These are phyloP conservation scores for Tolmerus cingulatus DNA, from an alignment of 2,888 invertebrate species.

Conservation along the genomic window DNA sequence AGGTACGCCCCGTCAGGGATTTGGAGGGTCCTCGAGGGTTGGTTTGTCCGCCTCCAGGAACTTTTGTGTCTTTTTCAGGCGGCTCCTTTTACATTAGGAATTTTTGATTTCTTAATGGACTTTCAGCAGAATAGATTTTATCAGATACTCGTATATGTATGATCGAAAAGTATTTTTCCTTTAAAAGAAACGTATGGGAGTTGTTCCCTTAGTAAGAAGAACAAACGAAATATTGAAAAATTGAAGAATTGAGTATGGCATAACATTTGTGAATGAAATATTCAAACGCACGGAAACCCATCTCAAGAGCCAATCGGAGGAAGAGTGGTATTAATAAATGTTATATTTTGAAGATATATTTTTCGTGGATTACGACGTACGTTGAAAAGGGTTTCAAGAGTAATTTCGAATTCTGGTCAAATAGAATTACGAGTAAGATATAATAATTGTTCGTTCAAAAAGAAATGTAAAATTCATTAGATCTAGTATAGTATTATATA, in stretches of 20 bases:
- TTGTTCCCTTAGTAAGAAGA: neutral
- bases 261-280: neutral
- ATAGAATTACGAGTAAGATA: neutral
- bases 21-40: neutral
- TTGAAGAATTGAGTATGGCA: neutral
- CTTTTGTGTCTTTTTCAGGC: neutral
- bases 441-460: neutral
- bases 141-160: neutral
- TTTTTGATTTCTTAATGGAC: neutral
- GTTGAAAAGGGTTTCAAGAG: neutral
- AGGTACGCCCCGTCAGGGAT: neutral
- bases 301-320: neutral
- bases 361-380: neutral
- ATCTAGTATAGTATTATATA: too few relatives aligned
- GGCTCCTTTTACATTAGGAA: neutral
- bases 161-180: neutral
- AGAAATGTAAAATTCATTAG: neutral
- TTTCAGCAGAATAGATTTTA: neutral
- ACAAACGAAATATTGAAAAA: neutral
- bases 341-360: neutral
- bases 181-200: neutral
- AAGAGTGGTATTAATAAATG: neutral
- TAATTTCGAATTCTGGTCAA: neutral
- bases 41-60: neutral
- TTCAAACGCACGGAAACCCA: neutral